phyloP scores from a whole-genome alignment of 2,888 invertebrate species.

The Craniophora ligustri region DNA sequence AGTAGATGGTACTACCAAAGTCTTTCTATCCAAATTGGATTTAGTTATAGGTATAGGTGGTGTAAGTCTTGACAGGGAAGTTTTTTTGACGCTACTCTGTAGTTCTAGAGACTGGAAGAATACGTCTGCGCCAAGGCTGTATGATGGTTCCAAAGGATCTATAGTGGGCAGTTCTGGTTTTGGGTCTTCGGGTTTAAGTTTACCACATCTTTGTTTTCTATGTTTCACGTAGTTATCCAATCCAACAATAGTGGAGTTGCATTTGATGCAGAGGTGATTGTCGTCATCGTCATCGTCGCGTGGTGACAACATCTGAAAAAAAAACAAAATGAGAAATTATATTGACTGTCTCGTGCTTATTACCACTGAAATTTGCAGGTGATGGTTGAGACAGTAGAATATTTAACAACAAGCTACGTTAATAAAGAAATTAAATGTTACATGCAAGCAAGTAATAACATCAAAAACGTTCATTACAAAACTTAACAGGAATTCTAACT shows the following conservation, averaged over 20 bases:
- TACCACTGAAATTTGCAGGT: too few relatives aligned
- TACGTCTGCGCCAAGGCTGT: conserved; percentile 93
- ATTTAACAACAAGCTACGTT: background rate
- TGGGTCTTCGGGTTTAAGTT: conserved; percentile 63
- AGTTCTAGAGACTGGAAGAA: conserved; percentile 95
- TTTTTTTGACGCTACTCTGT: conserved; percentile 91
- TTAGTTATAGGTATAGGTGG: conserved; percentile 79
- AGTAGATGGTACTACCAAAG: conserved; percentile 71
- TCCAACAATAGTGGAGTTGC: conserved; percentile 94
- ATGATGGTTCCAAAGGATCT: conserved; percentile 81
- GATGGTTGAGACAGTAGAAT: background rate
- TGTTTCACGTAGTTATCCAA: conserved; percentile 96
- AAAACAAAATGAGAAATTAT: conserved; percentile 2
- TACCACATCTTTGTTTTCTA: conserved; percentile 91
- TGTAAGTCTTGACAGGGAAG: conserved; percentile 84
- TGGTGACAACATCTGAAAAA: conserved; percentile 86
- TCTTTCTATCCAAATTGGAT: conserved; percentile 69
- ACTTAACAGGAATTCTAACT: conserved; percentile 47
- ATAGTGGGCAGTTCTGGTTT: conserved; percentile 74
- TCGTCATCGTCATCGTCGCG: conserved; percentile 93
- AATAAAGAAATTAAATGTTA: background rate
- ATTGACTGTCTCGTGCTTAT: too few relatives aligned
- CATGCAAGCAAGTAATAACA: conserved; percentile 5
- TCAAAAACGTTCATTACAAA: conserved; percentile 33
- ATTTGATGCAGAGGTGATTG: conserved; percentile 96